A percentile compares a stretch with the other conserved stretches of the same genome.
Conservation (phyloP, 2,113 vertebrate species). For the Lasiurus cinereus region DNA sequence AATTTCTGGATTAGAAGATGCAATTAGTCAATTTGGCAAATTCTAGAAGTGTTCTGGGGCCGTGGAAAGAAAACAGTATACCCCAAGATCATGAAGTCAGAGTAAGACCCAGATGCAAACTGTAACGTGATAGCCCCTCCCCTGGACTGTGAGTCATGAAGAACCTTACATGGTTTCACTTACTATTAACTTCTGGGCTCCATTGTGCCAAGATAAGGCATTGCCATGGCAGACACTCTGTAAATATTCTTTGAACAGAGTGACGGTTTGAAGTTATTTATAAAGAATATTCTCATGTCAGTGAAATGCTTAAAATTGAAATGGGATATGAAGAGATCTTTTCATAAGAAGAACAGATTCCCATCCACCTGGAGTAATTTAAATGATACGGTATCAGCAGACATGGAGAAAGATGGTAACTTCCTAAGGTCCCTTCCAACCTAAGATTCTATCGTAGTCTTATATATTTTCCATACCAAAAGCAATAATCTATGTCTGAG, state of each 20-base stretch:
- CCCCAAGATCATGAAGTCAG: fast-evolving
- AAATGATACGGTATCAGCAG: neutral
- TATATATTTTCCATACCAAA: slow-evolving; percentile 43
- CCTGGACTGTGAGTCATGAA: fast-evolving
- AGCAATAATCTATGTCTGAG: slow-evolving; percentile 60
- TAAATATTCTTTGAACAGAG: neutral
- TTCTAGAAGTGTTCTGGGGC: neutral
- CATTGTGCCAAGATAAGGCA: fast-evolving
- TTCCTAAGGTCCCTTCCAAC: neutral
- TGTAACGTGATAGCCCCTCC: fast-evolving
- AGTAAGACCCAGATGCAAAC: fast-evolving
- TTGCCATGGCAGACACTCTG: fast-evolving
- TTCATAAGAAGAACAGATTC: neutral
- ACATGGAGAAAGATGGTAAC: neutral
- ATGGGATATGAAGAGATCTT: slow-evolving; percentile 13
- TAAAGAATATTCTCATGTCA: neutral
- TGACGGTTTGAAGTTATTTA: neutral
- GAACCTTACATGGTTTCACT: fast-evolving
- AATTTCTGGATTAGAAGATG: neutral
- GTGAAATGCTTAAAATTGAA: slow-evolving; percentile 25
- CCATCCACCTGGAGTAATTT: neutral
- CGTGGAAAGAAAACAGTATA: neutral
- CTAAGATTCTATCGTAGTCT: slow-evolving; percentile 21
- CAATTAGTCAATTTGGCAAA: neutral
- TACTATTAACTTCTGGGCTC: neutral